Conservation (phyloP, 2,113 vertebrate species). For the Candoia aspera region DNA sequence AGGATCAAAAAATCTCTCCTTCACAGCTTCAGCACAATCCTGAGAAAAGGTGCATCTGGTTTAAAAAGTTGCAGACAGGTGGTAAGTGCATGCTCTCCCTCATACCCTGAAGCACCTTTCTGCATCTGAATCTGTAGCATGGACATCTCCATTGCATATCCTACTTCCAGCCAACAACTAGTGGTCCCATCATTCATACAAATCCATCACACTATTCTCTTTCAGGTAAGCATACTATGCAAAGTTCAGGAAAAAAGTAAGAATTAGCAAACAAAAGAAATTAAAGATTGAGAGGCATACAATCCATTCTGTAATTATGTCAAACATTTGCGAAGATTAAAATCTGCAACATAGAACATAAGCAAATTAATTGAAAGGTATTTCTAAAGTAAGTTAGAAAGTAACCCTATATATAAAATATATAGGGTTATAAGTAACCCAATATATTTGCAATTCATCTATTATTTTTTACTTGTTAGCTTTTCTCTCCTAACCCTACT, state of each 20-base stretch:
- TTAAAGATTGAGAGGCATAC: neutral
- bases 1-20: neutral
- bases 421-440: no score
- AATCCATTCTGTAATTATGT: neutral
- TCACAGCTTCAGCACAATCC: neutral
- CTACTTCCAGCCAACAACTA: neutral
- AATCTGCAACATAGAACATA: neutral
- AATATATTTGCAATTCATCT: neutral
- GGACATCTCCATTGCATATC: neutral
- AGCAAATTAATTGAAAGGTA: neutral
- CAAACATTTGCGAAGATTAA: neutral
- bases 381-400: neutral
- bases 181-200: neutral
- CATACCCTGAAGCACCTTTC: neutral
- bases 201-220: neutral
- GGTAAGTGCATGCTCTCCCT: neutral
- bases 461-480: neutral
- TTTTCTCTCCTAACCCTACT: neutral
- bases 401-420: no score
- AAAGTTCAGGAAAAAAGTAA: neutral
- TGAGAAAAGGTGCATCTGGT: neutral
- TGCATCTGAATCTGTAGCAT: neutral
- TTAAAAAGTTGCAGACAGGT: neutral
- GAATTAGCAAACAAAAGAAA: neutral
- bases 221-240: neutral